Conservation (phyloP, 2,113 vertebrate genomes). For the Stigmatopora nigra region DNA sequence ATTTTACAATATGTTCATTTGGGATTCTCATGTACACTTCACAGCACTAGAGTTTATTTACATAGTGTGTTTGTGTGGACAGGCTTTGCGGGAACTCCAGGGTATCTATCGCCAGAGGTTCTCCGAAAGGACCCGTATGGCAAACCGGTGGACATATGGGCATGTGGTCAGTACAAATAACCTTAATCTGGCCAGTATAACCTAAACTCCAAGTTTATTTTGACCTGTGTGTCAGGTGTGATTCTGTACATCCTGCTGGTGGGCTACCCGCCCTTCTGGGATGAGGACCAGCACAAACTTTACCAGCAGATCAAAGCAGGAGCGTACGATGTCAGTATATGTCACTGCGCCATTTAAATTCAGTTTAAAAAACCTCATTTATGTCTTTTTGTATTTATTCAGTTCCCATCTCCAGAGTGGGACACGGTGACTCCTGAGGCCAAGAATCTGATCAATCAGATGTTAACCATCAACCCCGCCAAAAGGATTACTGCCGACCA, state of each 20-base stretch:
- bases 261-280: constrained; percentile 98
- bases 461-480: constrained; percentile 98
- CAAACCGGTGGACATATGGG: constrained; percentile 99
- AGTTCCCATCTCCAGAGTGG: constrained; percentile 99
- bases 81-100: constrained; percentile 98
- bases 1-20: too few species aligned
- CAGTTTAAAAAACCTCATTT: background rate
- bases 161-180: constrained; percentile 84
- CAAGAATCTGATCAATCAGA: constrained; percentile 99
- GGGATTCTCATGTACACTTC: too few species aligned
- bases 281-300: constrained; percentile 99
- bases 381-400: constrained; percentile 4
- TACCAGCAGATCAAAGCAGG: constrained; percentile 99
- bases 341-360: background rate
- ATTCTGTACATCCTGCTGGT: constrained; percentile 98
- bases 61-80: constrained; percentile 17
- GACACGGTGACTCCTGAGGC: constrained; percentile 98
- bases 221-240: constrained; percentile 73
- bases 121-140: constrained; percentile 98
- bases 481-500: constrained; percentile 98
- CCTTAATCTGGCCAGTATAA: background rate
- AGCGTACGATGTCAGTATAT: constrained; percentile 88
- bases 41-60: too few species aligned
- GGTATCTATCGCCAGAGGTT: constrained; percentile 96
- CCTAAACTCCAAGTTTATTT: background rate